Base-by-base conservation (phyloP, 2,888 invertebrate genomes). In the Trachelus troglodyta region DNA sequence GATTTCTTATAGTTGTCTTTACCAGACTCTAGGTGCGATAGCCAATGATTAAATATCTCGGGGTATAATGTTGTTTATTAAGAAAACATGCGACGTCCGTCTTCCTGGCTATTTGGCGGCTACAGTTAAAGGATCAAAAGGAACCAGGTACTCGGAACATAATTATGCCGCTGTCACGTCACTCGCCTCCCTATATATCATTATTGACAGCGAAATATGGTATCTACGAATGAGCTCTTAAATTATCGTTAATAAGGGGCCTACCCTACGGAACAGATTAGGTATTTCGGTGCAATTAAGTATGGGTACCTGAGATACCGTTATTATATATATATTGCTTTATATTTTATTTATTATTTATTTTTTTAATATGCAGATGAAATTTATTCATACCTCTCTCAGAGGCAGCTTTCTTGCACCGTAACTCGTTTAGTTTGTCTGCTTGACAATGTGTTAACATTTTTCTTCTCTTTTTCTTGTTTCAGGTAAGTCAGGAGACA, bases 401-500 rank as follows among this genome's bases (percentile, higher is more conserved):
- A 9, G 12, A 71, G 2, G 30, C 15, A 31, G 31, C 11, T 71
- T 23, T 3, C 30, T 9, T 71, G 6, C 71, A 11, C 30, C 4
- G 71, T 31, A 9, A 71, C 11, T 0, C 6, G 2, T 71, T 71
- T 30, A 11, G 34, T 33, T 11, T 23, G 11, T 33, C 23, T 71
- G 9, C 30, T 71, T 71, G 31, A 30, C 30, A 30, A 71, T 9
- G 23, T 30, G 30, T 30, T 71, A 71, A 15, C 30, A 71, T 9
- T 71, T 71, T 31, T 31, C 71, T 11, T 34, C 71, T 71, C 71
- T 71, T 76, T 84, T 79, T 84, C 82, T 80, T 85, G 85, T 89
- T 88, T 73, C 85, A 87, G 88, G 88, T 88, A 86, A 88, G 88
- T 85, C 79, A 69, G 81, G 69, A 75, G 81, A 80, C 79, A 79